A percentile compares a stretch with the other conserved stretches of the same genome.
phyloP scores from a whole-genome alignment of 2,888 invertebrate species.

The Mythimna lalbum region DNA sequence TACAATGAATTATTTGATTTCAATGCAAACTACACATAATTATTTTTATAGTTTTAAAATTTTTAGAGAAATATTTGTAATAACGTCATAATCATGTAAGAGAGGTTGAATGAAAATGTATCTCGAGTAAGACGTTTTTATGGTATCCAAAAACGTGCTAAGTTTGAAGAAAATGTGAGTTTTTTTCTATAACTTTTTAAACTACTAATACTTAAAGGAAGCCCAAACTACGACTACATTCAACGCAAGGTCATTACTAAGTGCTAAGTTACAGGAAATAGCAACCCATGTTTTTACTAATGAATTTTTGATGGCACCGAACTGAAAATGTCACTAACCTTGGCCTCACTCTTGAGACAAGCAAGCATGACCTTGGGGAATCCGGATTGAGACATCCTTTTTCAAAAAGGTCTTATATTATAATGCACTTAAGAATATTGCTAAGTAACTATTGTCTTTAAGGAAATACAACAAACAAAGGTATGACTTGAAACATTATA shows the following conservation, averaged over 20 bases:
- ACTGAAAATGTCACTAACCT: conserved; percentile 25
- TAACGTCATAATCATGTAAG: no score
- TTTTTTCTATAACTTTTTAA: background rate
- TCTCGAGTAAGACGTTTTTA: no score
- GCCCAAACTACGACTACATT: background rate
- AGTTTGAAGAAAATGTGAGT: background rate
- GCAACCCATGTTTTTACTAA: conserved; percentile 39
- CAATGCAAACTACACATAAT: no score
- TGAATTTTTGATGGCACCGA: conserved; percentile 52
- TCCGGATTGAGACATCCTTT: conserved; percentile 25
- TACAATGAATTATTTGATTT: no score
- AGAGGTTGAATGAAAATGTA: no score
- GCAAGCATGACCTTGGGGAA: conserved; percentile 35
- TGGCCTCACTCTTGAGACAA: conserved; percentile 13
- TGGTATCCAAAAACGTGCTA: background rate
- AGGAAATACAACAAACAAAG: background rate
- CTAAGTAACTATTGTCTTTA: conserved; percentile 14
- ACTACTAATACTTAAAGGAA: conserved; percentile 2
- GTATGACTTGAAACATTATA: background rate
- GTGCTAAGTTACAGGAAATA: conserved; percentile 34
- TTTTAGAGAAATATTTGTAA: no score
- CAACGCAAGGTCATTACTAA: conserved; percentile 43
- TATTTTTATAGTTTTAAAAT: no score
- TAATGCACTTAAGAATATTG: background rate
- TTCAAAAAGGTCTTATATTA: background rate